phyloP scores from a whole-genome alignment of 1,140 invertebrate species.

The Achroia grisella region DNA sequence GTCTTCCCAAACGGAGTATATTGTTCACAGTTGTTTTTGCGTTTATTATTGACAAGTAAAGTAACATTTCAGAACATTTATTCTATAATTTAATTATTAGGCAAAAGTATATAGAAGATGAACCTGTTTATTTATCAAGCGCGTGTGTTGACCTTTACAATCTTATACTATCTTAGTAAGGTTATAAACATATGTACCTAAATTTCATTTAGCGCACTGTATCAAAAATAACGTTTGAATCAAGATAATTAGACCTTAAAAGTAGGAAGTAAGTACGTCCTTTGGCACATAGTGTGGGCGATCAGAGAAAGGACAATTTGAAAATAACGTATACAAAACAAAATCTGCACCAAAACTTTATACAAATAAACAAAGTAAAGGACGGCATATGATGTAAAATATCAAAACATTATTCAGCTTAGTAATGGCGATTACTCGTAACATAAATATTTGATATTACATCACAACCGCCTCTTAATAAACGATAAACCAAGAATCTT shows the following conservation, averaged over 20 bases:
- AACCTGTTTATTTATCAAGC: no score
- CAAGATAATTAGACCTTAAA: no score
- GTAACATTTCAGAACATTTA: no score
- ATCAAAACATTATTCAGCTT: no score
- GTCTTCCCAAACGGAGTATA: no score
- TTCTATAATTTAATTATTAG: no score
- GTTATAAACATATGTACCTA: constrained; percentile 6
- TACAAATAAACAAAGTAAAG: constrained; percentile 6
- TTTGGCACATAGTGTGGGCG: background rate
- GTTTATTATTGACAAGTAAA: no score
- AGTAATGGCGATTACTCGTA: constrained; percentile 21
- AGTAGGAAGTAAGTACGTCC: background rate
- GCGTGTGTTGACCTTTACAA: no score
- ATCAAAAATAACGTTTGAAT: background rate
- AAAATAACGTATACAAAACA: constrained; percentile 1
- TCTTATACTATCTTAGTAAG: background rate
- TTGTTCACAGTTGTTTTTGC: no score
- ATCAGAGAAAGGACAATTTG: background rate
- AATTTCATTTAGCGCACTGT: background rate
- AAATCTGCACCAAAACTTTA: constrained; percentile 2
- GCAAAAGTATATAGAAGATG: no score
- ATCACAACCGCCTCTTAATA: constrained; percentile 19
- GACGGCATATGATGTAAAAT: background rate
- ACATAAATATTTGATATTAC: constrained; percentile 9
- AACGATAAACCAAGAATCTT: no score